Evolutionary conservation across 2,888 invertebrate genomes (phyloP).

Genomic region (Conomelus anceps): DNA sequence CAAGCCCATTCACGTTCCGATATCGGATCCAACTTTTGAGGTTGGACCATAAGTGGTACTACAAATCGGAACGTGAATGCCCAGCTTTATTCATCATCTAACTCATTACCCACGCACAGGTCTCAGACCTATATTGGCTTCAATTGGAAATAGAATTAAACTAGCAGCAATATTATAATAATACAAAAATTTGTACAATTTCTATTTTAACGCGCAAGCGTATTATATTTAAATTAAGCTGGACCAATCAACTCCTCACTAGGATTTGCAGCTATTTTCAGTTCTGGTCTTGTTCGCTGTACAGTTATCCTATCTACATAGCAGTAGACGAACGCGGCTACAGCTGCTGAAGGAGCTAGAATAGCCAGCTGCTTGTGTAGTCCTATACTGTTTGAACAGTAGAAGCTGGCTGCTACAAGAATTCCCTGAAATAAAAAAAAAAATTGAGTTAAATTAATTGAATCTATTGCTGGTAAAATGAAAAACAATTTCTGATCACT

Average conservation of each 20-base stretch:
- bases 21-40: too few relatives aligned
- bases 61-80: too few relatives aligned
- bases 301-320: neutral
- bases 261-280: neutral
- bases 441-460: neutral
- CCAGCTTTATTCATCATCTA: too few relatives aligned
- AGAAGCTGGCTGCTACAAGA: constrained; percentile 25
- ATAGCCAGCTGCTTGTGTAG: constrained; percentile 27
- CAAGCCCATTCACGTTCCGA: too few relatives aligned
- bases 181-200: neutral
- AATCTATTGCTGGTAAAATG: too few relatives aligned
- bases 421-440: constrained; percentile 24
- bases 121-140: too few relatives aligned
- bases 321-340: constrained; percentile 34
- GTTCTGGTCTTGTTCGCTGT: neutral
- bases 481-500: too few relatives aligned
- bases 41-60: too few relatives aligned
- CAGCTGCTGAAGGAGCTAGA: constrained; percentile 42
- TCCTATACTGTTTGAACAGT: constrained; percentile 24
- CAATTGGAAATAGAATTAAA: too few relatives aligned
- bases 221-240: neutral
- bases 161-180: neutral
- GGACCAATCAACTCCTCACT: neutral
- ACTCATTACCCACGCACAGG: too few relatives aligned
- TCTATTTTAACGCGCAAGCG: neutral